Evolutionary conservation across 2,888 invertebrate genomes (phyloP).

Genomic region (Nycteola revayana): DNA sequence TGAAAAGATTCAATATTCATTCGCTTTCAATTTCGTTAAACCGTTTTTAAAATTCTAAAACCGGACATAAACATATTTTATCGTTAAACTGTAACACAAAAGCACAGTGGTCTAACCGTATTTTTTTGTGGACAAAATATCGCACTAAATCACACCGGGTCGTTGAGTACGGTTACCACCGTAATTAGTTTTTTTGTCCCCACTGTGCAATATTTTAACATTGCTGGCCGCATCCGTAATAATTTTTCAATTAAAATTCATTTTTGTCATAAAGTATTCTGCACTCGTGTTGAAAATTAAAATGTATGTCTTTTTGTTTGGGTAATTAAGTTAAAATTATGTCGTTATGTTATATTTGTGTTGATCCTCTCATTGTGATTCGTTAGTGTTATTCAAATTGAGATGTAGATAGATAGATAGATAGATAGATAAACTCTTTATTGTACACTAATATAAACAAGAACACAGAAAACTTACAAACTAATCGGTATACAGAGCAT

Average conservation of each 20-base stretch:
- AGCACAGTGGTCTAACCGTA: constrained; percentile 18
- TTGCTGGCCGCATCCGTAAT: constrained; percentile 58
- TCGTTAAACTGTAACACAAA: constrained; percentile 20
- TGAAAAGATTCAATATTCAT: too few species aligned
- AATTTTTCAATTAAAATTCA: constrained; percentile 66
- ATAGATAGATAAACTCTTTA: too few species aligned
- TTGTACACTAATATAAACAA: too few species aligned
- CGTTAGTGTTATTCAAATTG: too few species aligned
- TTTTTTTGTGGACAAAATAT: constrained; percentile 41
- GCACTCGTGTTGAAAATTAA: constrained; percentile 38
- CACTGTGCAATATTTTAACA: constrained; percentile 60
- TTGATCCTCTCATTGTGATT: too few species aligned
- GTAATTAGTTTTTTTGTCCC: constrained; percentile 66
- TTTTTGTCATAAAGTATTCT: constrained; percentile 43
- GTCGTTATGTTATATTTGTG: neutral
- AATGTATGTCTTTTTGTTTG: constrained; percentile 33
- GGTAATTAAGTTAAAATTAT: constrained; percentile 29
- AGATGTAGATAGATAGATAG: too few species aligned
- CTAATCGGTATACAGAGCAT: too few species aligned
- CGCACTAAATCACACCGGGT: constrained; percentile 50
- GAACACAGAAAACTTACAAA: too few species aligned
- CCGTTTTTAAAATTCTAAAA: too few species aligned
- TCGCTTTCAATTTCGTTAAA: too few species aligned
- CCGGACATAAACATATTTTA: constrained; percentile 17
- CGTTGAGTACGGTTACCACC: constrained; percentile 41